Evolutionary conservation across 2,888 invertebrate species (phyloP), one percentile per base, ranked within the genome.

Genomic region (Eupithecia subfuscata): DNA sequence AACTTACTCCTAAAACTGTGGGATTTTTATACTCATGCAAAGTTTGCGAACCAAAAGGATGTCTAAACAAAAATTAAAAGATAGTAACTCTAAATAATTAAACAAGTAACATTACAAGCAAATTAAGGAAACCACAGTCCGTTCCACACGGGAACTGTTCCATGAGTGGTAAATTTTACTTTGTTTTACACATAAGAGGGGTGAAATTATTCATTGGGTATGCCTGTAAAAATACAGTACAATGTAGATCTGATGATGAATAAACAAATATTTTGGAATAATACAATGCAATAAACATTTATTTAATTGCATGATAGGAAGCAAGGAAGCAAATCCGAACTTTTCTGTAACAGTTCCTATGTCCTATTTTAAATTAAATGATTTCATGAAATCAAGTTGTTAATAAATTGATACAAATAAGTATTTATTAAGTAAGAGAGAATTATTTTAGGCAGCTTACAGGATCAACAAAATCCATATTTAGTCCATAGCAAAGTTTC

Each of bases 381-480:
- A 34, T 34, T 34, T 34, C 5, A 7, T 34, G 34, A 34, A 34
- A 34, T 30, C 30, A 30, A 30, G 30, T 30, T 1, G 30, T 2
- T 30, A 30, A 30, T 37, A 37, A n/a, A n/a, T n/a, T n/a, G n/a
- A 37, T 37, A 56, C 11, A 56, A 56, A 22, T 56, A 56, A 56
- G 11, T 56, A 3, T 52, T 52, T 9, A 52, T n/a, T 48, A 7
- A 2, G 48, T 45, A 18, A n/a, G 48, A 22, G 56, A 22, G 5
- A 12, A 22, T 22, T 56, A 56, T 11, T 56, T 56, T 11, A 22
- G 11, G 7, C 6, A 40, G 95, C 96, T 96, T 96, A 99, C 99
- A 45, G 99, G 99, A 90, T 99, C 99, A 37, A 99, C 97, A 95
- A 97, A 99, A 81, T 99, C 98, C 97, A 97, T 97, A 89, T 99